Base-by-base conservation (phyloP, 2,797 vertebrate genomes). In the Sciurus carolinensis region DNA sequence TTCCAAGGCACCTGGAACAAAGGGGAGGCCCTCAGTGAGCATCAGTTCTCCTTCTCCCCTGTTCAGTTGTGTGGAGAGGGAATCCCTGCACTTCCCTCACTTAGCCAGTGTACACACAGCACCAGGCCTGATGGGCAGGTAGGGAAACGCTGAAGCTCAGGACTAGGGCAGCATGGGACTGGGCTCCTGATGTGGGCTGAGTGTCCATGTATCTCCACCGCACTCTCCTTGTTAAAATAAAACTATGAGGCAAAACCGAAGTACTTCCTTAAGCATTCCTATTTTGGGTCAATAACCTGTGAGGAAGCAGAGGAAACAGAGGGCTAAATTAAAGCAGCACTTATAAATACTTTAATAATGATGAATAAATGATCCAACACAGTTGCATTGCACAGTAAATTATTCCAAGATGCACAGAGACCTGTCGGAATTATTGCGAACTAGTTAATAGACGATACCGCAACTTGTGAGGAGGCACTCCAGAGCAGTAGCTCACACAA, bases 281-380 rank as follows among this genome's bases (percentile, higher is more conserved):
- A 76, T 92, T 95, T 97, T 95, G 77, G 90, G 96, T 88, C 94
- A 97, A 50, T 96, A 91, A 13, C 18, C 77, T 95, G 24, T 2
- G 6, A 96, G 57, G 80, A 92, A 93, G 82, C 91, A 92, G 36
- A 95, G 77, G 77, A 93, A 97, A 95, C 2, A 2, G 39, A 50
- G 62, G 72, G n/a, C 26, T 82, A 76, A 93, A 94, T 87, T 62
- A 96, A 94, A 97, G 86, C 47, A 90, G 42, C 66, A 79, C 93
- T 92, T 98, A 95, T 97, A 96, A 96, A 96, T 97, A 96, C 93
- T 97, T 97, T 64, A 96, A 95, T 96, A 79, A 97, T 93, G 81
- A 96, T 67, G 77, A 95, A 92, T 96, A 96, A 95, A 96, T 92
- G 96, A 97, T 94, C 96, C 91, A 85, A 93, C 66, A 39, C 75